phyloP scores from a whole-genome alignment of 2,797 vertebrate species.

The Paratrypauchen microcephalus region DNA sequence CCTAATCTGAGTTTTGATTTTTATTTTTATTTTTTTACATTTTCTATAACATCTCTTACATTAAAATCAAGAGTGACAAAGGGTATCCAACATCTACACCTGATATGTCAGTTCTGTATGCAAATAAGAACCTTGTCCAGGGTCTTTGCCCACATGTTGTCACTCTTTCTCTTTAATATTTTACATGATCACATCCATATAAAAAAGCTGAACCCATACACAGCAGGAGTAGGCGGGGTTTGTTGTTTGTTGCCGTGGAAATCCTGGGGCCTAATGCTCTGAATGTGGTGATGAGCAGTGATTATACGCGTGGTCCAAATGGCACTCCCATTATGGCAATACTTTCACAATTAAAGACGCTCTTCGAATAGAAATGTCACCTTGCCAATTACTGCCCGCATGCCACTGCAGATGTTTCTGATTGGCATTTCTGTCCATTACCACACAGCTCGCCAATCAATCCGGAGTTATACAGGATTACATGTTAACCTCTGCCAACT shows the following conservation, averaged over 20 bases:
- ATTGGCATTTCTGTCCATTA: conserved; percentile 53
- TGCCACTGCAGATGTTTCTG: conserved; percentile 26
- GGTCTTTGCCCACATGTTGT: background rate
- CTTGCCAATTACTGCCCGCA: conserved; percentile 45
- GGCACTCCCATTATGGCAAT: conserved; percentile 52
- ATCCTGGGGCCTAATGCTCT: conserved; percentile 21
- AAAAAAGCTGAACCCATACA: background rate
- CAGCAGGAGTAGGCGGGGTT: background rate
- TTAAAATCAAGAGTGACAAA: background rate
- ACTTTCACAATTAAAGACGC: conserved; percentile 46
- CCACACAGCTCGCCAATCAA: conserved; percentile 44
- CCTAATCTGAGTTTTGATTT: no score
- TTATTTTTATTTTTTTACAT: no score
- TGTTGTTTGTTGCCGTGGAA: conserved; percentile 26
- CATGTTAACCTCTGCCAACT: conserved; percentile 19
- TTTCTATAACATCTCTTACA: no score
- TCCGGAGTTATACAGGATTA: conserved; percentile 30
- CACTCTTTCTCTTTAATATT: background rate
- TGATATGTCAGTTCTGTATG: background rate
- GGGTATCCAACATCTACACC: background rate
- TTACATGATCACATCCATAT: background rate
- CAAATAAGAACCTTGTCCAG: background rate
- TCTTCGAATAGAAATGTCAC: conserved; percentile 66
- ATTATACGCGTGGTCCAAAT: conserved; percentile 54
- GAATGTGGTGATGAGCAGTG: conserved; percentile 34